A percentile compares a stretch with the other conserved stretches of the same genome.
phyloP scores from a whole-genome alignment of 1,140 invertebrate species.

The Tribolium castaneum region DNA sequence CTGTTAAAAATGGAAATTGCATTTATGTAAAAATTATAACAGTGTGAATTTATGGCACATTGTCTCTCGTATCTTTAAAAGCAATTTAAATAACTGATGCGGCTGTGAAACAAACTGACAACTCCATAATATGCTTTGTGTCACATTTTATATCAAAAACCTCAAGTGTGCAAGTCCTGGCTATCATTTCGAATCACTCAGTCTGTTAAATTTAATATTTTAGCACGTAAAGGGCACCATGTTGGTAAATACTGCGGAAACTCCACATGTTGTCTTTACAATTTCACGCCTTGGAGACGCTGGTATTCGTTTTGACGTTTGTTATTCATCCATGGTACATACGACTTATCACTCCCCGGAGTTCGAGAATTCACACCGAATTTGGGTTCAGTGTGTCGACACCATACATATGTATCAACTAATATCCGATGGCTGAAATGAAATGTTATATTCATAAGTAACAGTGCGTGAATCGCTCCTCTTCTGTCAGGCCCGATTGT shows the following conservation, averaged over 20 bases:
- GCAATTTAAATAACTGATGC: slow-evolving; percentile 32
- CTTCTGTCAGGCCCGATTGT: neutral
- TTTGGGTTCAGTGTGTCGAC: slow-evolving; percentile 27
- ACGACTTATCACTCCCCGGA: slow-evolving; percentile 18
- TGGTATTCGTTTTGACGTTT: slow-evolving; percentile 9
- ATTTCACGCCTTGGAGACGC: neutral
- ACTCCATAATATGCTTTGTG: slow-evolving; percentile 21
- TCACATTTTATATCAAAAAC: slow-evolving; percentile 8
- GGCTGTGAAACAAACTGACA: slow-evolving; percentile 28
- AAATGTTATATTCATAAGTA: slow-evolving; percentile 33
- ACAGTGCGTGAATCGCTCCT: neutral
- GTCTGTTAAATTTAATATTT: slow-evolving; percentile 21
- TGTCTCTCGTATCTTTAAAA: slow-evolving; percentile 14
- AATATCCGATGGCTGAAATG: slow-evolving; percentile 4
- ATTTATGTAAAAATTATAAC: neutral
- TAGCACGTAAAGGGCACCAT: slow-evolving; percentile 2
- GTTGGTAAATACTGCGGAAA: slow-evolving; percentile 12
- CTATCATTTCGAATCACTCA: neutral
- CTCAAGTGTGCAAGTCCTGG: neutral
- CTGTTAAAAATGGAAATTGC: neutral
- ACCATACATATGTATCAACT: slow-evolving; percentile 29
- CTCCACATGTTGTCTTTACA: neutral
- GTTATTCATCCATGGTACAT: slow-evolving; percentile 20
- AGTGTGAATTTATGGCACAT: slow-evolving; percentile 9
- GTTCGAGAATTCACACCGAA: slow-evolving; percentile 22